Base-by-base conservation (phyloP, 2,113 vertebrate species). In the Hirundichthys speculiger region DNA sequence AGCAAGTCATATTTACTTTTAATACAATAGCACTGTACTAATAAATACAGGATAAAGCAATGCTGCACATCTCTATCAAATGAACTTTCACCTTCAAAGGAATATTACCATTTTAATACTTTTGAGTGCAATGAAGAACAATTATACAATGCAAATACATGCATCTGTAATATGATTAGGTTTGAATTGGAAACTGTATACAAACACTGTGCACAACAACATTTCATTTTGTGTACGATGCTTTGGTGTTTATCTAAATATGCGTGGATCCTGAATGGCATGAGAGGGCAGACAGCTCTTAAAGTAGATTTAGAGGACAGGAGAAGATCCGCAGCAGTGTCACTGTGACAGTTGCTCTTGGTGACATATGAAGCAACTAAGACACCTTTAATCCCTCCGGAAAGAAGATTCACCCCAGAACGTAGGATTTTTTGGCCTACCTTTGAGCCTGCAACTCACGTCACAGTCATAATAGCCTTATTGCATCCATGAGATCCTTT, bases 351-450 rank as follows among this genome's bases (percentile, higher is more conserved):
- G 59, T 43, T 22, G 13, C 6, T 22, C 53, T 14, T 56, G 40
- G 14, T 75, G 59, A 52, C 60, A 48, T 70, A 52, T 55, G 55
- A 64, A 24, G 19, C 51, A 77, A 60, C 61, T 73, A 60, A 76
- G 56, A 56, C 21, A 61, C 21, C 4, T 54, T 22, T 83, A 87
- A 90, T 78, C 75, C 57, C 12, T 61, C 60, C 65, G 39, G 48
- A 79, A 64, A 71, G 57, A 64, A 42, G 60, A 83, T 69, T 82
- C 59, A 80, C 30, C 3, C 22, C 8, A 54, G 79, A 78, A 19
- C 47, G 67, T 1, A 1, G 51, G 47, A 54, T 75, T 69, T 70
- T 74, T 69, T 13, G 10, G n/a, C 22, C 59, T 10, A 19, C 3
- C 40, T 42, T 58, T 79, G 53, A 70, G 50, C 63, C 60, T 14